These are phyloP conservation scores for Homarus gammarus DNA, from an alignment of 2,888 invertebrate genomes.

Conservation along the genomic window DNA sequence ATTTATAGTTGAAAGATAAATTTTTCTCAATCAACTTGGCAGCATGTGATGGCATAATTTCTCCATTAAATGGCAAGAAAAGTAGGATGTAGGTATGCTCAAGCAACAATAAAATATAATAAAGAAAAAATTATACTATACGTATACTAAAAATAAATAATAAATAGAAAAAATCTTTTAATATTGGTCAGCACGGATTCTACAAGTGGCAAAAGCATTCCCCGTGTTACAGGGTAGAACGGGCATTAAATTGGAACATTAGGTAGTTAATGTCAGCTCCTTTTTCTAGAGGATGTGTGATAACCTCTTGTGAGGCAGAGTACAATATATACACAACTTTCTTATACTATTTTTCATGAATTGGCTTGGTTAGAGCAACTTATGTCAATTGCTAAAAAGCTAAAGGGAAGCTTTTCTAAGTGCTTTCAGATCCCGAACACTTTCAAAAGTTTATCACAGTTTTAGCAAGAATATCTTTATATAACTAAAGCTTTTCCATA, in stretches of 20 bases:
- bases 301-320: background rate
- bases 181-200: background rate
- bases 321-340: conserved; percentile 21
- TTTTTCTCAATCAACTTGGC: background rate
- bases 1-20: background rate
- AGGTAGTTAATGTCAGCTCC: background rate
- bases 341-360: conserved; percentile 10
- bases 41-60: background rate
- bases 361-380: conserved; percentile 16
- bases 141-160: background rate
- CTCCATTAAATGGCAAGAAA: background rate
- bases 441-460: conserved; percentile 45
- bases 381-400: conserved; percentile 26
- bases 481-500: conserved; percentile 44
- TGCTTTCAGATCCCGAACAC: conserved; percentile 26
- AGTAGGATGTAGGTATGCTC: background rate
- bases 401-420: conserved; percentile 28
- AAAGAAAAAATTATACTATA: background rate
- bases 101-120: background rate
- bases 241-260: background rate
- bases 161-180: conserved; percentile 9
- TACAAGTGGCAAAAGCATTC: background rate
- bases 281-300: background rate
- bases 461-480: conserved; percentile 29
- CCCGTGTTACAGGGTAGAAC: background rate